Base-by-base conservation (phyloP, 2,113 vertebrate genomes). In the Amphiprion percula region DNA sequence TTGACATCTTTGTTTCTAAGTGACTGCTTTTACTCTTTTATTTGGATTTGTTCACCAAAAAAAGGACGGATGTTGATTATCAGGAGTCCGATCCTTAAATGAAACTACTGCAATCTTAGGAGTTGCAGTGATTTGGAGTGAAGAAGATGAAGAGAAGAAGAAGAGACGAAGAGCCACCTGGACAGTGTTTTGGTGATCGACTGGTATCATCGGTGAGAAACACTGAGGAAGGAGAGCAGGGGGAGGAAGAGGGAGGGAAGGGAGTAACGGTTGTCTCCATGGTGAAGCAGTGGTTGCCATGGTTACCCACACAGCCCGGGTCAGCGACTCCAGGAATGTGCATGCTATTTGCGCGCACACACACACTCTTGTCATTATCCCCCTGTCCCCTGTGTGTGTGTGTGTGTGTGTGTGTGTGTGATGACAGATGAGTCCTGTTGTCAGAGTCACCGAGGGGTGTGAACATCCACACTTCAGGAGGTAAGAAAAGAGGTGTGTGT, bases 261-360 rank as follows among this genome's bases (percentile, higher is more conserved):
- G 87, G 89, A 90, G 89, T 89, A 91, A 92, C 89, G 87, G 90
- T 88, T 77, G 89, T 92, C 92, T 88, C 92, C 90, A 94, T 94
- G 90, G 92, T 90, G 90, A 94, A 90, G 87, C 79, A 90, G 81
- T 88, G 77, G 93, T 94, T 76, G 88, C 84, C 91, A 93, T 93
- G 91, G 93, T 91, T 91, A 93, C 93, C 84, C 83, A 88, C 74
- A 85, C 92, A 93, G 92, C 87, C 90, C 61, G 82, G 92, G 92
- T 94, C 92, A 94, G 87, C 65, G 55, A 91, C 90, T 91, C 75
- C 76, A 86, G 90, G 87, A 94, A 93, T 93, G 90, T 91, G 84
- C 85, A 84, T 87, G 89, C 85, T 83, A 85, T 89, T 86, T 89
- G 86, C 77, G 3, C 55, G 65, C 65, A 66, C 77, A 74, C 44